Percentiles rank a stretch among this genome's conserved stretches.
Conservation (phyloP, 2,888 invertebrate genomes). For the Diaprepes abbreviatus region DNA sequence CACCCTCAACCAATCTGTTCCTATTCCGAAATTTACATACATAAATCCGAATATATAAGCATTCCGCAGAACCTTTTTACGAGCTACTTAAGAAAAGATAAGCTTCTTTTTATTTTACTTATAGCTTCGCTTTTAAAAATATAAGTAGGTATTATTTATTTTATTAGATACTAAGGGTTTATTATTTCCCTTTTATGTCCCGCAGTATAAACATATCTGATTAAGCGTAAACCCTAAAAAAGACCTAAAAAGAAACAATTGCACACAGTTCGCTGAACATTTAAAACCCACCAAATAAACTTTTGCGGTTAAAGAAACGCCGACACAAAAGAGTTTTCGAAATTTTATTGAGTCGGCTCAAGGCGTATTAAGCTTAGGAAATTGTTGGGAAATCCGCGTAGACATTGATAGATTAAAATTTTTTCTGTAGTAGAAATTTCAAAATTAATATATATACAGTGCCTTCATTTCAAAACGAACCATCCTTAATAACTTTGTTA, state of each 20-base stretch:
- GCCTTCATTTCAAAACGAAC: too few species aligned
- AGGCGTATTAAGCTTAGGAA: too few species aligned
- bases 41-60: too few species aligned
- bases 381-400: too few species aligned
- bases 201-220: constrained; percentile 1
- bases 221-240: constrained; percentile 6
- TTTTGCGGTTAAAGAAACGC: neutral
- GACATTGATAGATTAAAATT: too few species aligned
- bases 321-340: constrained; percentile 5
- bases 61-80: too few species aligned
- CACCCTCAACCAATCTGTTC: neutral
- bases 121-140: neutral
- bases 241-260: constrained; percentile 2
- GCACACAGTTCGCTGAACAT: constrained; percentile 1
- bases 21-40: too few species aligned
- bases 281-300: neutral
- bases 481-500: too few species aligned
- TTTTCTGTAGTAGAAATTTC: too few species aligned
- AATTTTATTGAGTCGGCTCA: constrained; percentile 1
- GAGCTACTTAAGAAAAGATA: neutral
- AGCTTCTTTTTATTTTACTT: neutral
- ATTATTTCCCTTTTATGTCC: neutral
- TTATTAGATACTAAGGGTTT: neutral
- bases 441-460: too few species aligned
- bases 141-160: neutral